A percentile compares a stretch with the other conserved stretches of the same genome.
Evolutionary conservation across 2,888 invertebrate species (phyloP).

Genomic region (Andrena trimmerana): DNA sequence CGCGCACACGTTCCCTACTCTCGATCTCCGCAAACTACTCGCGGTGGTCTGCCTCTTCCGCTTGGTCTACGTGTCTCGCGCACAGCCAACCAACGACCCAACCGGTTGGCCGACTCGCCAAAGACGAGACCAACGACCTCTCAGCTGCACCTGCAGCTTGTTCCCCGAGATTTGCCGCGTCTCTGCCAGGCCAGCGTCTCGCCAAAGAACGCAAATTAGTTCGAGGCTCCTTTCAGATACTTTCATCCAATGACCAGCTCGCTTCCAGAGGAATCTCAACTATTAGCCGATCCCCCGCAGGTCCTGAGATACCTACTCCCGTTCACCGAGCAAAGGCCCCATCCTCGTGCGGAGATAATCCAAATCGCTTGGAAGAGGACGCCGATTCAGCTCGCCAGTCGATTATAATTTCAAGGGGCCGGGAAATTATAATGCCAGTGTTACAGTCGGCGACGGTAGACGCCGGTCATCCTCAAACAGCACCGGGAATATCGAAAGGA

Average conservation of each 20-base stretch:
- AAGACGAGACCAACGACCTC: constrained; percentile 57
- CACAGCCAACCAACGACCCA: constrained; percentile 49
- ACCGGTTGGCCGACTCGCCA: constrained; percentile 46
- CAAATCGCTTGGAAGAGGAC: neutral
- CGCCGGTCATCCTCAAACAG: constrained; percentile 13
- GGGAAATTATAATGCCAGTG: neutral
- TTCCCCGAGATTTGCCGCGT: constrained; percentile 14
- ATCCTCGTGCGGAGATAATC: neutral
- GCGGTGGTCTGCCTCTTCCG: constrained; percentile 69
- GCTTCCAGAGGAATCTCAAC: neutral
- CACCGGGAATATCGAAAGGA: constrained; percentile 9
- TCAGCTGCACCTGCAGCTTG: constrained; percentile 34
- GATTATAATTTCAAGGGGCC: neutral
- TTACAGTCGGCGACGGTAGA: neutral
- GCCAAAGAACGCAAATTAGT: constrained; percentile 1
- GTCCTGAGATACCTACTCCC: neutral
- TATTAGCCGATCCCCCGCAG: neutral
- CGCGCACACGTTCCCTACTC: constrained; percentile 39
- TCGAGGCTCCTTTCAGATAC: constrained; percentile 12
- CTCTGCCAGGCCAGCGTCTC: neutral
- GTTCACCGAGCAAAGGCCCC: neutral
- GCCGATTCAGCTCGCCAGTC: neutral
- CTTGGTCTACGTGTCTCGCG: constrained; percentile 63
- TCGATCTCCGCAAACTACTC: constrained; percentile 64
- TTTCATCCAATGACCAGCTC: neutral